Percentiles rank a stretch among this genome's conserved stretches.
These are phyloP conservation scores for Xanthorhoe designata DNA, from an alignment of 2,888 invertebrate species.

Conservation along the genomic window DNA sequence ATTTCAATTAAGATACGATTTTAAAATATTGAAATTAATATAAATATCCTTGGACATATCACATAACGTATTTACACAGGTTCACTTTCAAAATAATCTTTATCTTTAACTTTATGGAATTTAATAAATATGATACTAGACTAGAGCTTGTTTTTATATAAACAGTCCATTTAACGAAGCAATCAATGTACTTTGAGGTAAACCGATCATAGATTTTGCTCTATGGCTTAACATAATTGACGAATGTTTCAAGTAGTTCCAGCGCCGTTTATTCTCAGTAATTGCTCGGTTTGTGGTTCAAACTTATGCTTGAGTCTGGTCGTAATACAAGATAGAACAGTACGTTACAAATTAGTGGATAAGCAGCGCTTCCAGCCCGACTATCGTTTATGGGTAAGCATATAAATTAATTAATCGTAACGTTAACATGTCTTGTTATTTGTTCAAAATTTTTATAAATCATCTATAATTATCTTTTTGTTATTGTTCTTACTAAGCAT, in stretches of 20 bases:
- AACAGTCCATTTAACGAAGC: background rate
- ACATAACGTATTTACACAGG: no score
- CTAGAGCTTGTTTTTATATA: no score
- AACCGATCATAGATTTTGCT: constrained; percentile 11
- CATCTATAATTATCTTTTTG: background rate
- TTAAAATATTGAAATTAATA: no score
- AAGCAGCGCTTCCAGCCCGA: constrained; percentile 18
- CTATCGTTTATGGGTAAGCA: constrained; percentile 8
- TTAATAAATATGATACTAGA: no score
- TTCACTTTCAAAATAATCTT: no score
- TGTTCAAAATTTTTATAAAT: constrained; percentile 11
- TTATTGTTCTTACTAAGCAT: no score
- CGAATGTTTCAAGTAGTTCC: constrained; percentile 36
- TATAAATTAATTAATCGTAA: constrained; percentile 22
- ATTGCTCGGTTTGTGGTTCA: constrained; percentile 43
- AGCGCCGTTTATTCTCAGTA: constrained; percentile 41
- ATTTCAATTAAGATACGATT: no score
- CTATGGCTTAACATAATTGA: constrained; percentile 32
- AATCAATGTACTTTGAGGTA: background rate
- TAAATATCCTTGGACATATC: no score
- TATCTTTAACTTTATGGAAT: no score
- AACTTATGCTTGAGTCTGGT: constrained; percentile 37
- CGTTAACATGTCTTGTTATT: constrained; percentile 8
- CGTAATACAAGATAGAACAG: constrained; percentile 41
- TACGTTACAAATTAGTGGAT: constrained; percentile 39